Evolutionary conservation across 2,113 vertebrate genomes (phyloP).

Genomic region (Poeciliopsis turrubarensis): DNA sequence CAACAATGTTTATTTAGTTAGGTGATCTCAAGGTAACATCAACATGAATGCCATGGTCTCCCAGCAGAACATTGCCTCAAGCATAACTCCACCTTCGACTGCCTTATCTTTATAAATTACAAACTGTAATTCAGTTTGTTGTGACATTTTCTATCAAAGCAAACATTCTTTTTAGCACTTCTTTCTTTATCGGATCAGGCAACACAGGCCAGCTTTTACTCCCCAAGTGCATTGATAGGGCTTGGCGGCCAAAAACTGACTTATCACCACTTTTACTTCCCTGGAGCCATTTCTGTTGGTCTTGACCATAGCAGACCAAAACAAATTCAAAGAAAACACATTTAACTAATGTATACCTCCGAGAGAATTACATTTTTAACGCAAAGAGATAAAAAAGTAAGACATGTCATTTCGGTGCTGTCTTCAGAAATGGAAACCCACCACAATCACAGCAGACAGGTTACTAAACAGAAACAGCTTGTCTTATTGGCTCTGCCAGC

Average conservation of each 20-base stretch:
- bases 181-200: too few species aligned
- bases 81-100: too few species aligned
- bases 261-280: background rate
- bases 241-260: background rate
- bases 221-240: too few species aligned
- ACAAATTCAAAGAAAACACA: background rate
- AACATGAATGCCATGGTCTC: background rate
- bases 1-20: background rate
- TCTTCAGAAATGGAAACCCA: background rate
- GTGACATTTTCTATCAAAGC: background rate
- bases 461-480: constrained; percentile 43
- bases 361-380: too few species aligned
- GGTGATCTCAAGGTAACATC: too few species aligned
- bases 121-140: too few species aligned
- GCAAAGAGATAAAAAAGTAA: background rate
- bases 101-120: too few species aligned
- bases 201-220: too few species aligned
- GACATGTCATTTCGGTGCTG: background rate
- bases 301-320: too few species aligned
- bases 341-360: background rate
- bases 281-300: background rate
- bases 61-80: background rate
- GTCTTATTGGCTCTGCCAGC: constrained; percentile 34
- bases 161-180: background rate
- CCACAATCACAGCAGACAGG: background rate